Conservation (phyloP, 2,113 vertebrate species). For the Phrynosoma platyrhinos region DNA sequence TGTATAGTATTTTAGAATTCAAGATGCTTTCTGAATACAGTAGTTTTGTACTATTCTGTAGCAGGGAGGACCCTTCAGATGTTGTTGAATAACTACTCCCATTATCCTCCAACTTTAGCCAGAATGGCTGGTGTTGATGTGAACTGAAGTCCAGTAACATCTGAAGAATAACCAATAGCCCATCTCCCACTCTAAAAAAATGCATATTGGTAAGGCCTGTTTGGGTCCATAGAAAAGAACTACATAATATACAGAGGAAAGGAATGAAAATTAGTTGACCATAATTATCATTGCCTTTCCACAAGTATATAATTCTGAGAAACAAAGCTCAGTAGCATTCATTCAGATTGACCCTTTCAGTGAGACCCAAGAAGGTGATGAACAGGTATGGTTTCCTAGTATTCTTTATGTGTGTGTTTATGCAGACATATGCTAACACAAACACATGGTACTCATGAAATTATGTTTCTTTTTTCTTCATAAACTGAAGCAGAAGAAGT, state of each 20-base stretch:
- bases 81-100: too few species aligned
- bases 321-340: background rate
- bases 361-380: constrained; percentile 31
- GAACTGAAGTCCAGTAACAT: too few species aligned
- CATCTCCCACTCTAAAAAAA: background rate
- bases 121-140: too few species aligned
- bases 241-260: background rate
- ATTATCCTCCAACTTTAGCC: too few species aligned
- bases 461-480: constrained; percentile 48
- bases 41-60: background rate
- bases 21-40: background rate
- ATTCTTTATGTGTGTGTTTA: constrained; percentile 27
- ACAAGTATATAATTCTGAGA: background rate
- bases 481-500: constrained; percentile 43
- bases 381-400: constrained; percentile 16
- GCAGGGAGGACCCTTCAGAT: too few species aligned
- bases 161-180: too few species aligned
- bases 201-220: background rate
- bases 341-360: constrained; percentile 29
- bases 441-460: constrained; percentile 44
- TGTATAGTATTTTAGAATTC: background rate
- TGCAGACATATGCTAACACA: background rate
- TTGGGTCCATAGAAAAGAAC: background rate
- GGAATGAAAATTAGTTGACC: constrained; percentile 18
- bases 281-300: constrained; percentile 7